A percentile compares a stretch with the other conserved stretches of the same genome.
Conservation (phyloP, 2,113 vertebrate species). For the Paedocypris sp. region DNA sequence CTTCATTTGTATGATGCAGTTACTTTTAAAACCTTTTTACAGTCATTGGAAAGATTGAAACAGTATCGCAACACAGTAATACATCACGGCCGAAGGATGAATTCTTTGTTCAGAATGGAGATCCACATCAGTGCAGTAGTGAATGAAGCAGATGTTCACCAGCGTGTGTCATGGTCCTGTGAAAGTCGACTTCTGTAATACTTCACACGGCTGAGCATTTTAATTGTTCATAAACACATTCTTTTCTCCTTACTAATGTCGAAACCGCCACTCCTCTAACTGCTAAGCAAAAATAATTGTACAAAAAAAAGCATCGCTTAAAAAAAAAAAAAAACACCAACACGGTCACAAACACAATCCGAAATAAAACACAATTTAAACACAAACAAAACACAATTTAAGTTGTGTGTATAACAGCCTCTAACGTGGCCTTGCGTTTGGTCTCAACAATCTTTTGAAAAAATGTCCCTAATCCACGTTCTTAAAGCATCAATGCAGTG, state of each 20-base stretch:
- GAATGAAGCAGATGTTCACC: background rate
- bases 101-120: background rate
- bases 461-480: no score
- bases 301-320: no score
- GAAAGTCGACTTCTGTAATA: constrained; percentile 2
- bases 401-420: no score
- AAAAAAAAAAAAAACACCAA: no score
- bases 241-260: background rate
- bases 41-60: background rate
- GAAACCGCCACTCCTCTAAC: background rate
- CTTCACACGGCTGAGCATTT: background rate
- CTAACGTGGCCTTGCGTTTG: no score
- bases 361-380: no score
- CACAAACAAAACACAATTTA: no score
- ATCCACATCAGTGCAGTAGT: background rate
- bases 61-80: background rate
- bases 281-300: no score
- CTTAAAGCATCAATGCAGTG: no score
- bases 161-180: background rate
- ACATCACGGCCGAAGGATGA: background rate
- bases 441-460: no score
- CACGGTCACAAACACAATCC: no score
- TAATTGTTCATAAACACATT: background rate
- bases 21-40: background rate
- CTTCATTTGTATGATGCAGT: background rate